These are phyloP conservation scores for Epicampocera succincta DNA, from an alignment of 2,888 invertebrate species.

Conservation along the genomic window DNA sequence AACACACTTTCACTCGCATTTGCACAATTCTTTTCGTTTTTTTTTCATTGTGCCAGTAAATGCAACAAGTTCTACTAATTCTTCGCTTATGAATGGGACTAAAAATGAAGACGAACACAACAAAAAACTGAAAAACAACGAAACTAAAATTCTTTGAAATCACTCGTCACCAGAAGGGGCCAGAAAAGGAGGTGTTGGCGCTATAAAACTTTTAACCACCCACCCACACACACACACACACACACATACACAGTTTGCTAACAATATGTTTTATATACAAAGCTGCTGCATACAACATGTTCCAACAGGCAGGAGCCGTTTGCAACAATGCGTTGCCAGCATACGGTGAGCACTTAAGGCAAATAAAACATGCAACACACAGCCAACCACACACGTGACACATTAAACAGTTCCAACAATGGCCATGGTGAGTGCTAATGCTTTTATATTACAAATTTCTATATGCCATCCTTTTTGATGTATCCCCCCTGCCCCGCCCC, in stretches of 20 bases:
- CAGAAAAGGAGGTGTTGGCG: constrained; percentile 30
- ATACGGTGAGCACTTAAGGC: background rate
- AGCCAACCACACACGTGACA: background rate
- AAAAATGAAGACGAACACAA: constrained; percentile 1
- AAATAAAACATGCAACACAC: constrained; percentile 7
- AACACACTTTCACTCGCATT: background rate
- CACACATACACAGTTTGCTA: background rate
- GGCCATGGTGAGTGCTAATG: constrained; percentile 33
- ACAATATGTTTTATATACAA: constrained; percentile 30
- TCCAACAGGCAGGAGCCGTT: background rate
- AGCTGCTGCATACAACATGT: constrained; percentile 17
- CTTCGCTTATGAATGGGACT: constrained; percentile 49
- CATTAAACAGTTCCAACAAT: constrained; percentile 32
- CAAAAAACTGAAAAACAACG: background rate
- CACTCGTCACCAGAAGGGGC: constrained; percentile 61
- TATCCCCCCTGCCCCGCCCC: too few species aligned
- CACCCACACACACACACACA: background rate
- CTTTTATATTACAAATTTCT: constrained; percentile 9
- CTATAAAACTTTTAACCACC: constrained; percentile 1
- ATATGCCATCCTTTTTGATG: background rate
- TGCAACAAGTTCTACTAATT: constrained; percentile 65
- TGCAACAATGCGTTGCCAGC: constrained; percentile 22
- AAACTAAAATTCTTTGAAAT: constrained; percentile 50
- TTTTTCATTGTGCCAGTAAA: constrained; percentile 12
- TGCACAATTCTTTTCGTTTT: background rate